These are phyloP conservation scores for Hydrolagus colliei DNA, from an alignment of 2,797 vertebrate genomes.

Conservation along the genomic window DNA sequence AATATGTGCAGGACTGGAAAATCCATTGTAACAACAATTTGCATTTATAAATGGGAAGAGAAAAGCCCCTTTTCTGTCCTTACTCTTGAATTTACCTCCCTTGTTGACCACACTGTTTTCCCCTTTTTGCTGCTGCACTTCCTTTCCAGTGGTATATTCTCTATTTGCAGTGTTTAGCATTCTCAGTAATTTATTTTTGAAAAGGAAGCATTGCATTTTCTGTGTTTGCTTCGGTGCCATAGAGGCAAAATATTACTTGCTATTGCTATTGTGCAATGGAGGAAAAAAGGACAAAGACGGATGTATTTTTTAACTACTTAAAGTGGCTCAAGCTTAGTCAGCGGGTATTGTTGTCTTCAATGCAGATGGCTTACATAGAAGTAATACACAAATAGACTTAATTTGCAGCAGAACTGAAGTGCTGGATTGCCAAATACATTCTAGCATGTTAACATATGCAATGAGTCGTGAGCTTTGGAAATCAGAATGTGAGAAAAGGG, in stretches of 20 bases:
- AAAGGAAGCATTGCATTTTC: slow-evolving; percentile 1
- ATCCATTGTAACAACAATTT: too few relatives aligned
- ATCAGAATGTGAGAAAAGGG: not conserved
- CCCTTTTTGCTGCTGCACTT: too few relatives aligned
- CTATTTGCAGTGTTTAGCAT: too few relatives aligned
- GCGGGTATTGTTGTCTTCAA: not conserved
- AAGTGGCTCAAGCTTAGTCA: not conserved
- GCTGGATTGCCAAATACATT: not conserved
- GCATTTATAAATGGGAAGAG: too few relatives aligned
- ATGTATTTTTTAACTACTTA: not conserved
- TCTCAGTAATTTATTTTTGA: too few relatives aligned
- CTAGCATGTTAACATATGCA: not conserved
- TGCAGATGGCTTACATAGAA: not conserved
- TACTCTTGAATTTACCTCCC: too few relatives aligned
- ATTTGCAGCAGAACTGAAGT: not conserved
- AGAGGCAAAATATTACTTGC: not conserved
- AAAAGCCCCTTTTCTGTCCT: too few relatives aligned
- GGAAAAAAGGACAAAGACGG: not conserved
- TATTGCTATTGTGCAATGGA: not conserved
- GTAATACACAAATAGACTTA: not conserved
- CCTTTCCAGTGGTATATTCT: too few relatives aligned
- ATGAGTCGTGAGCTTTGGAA: not conserved
- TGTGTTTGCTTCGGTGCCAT: not conserved
- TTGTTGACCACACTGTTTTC: too few relatives aligned
- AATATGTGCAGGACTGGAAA: too few relatives aligned